Percentiles rank a stretch among this genome's conserved stretches.
Conservation (phyloP, 2,797 vertebrate genomes). For the Malacoctenus gilli region DNA sequence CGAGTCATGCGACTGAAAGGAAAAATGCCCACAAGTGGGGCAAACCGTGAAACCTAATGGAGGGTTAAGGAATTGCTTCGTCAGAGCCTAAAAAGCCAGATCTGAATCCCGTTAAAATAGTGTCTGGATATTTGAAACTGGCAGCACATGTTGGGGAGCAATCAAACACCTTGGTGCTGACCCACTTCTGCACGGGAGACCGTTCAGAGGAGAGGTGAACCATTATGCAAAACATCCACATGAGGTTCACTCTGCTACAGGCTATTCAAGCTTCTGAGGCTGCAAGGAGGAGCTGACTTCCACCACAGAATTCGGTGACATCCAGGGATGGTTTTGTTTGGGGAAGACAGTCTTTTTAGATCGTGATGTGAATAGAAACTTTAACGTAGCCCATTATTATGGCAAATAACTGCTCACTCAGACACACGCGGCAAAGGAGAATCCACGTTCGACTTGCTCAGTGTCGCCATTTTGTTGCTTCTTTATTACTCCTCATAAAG, state of each 20-base stretch:
- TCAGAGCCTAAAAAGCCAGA: not conserved
- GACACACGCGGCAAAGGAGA: not conserved
- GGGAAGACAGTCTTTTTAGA: too few relatives aligned
- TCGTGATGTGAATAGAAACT: too few relatives aligned
- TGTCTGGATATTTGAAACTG: not conserved
- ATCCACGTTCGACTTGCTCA: not conserved
- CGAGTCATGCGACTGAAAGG: not conserved
- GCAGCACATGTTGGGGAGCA: not conserved
- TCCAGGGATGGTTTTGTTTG: too few relatives aligned
- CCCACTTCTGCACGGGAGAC: not conserved
- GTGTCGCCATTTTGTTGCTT: not conserved
- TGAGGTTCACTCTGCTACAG: too few relatives aligned
- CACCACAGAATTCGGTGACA: too few relatives aligned
- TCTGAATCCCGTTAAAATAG: not conserved
- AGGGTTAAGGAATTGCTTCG: not conserved
- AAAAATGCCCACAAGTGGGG: not conserved
- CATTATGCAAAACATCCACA: too few relatives aligned
- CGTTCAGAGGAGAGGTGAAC: not conserved
- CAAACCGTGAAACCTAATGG: not conserved
- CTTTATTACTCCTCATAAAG: conserved; percentile 5
- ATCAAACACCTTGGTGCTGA: not conserved
- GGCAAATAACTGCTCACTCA: too few relatives aligned
- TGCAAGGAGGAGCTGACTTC: too few relatives aligned
- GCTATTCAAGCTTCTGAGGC: too few relatives aligned
- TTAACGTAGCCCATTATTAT: too few relatives aligned